phyloP scores from a whole-genome alignment of 1,140 invertebrate species.

The Papilio machaon region DNA sequence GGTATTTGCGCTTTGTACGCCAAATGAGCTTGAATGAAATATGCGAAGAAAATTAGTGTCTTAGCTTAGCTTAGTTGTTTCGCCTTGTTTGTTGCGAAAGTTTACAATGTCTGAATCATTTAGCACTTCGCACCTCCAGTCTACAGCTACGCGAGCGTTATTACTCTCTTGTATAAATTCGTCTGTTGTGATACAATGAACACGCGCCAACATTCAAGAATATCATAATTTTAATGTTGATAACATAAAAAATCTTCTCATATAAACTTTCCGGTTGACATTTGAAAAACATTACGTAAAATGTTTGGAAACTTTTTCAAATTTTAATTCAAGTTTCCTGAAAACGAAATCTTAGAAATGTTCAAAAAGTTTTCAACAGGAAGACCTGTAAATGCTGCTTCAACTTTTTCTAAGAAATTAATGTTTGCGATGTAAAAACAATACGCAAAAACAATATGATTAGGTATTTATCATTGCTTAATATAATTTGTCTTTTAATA shows the following conservation, averaged over 20 bases:
- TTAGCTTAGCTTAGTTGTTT: neutral
- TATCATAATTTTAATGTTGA: neutral
- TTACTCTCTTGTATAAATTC: neutral
- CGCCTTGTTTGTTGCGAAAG: neutral
- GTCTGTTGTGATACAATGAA: neutral
- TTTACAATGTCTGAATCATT: conserved; percentile 9
- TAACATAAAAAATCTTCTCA: neutral
- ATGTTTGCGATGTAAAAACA: neutral
- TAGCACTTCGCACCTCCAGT: conserved; percentile 12
- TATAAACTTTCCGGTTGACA: neutral
- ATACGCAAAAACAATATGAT: neutral
- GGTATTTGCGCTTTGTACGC: neutral
- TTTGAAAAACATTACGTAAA: neutral
- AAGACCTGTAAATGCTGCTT: neutral
- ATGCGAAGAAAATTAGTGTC: conserved; percentile 32
- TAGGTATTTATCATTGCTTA: neutral
- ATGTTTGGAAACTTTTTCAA: neutral
- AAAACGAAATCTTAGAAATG: neutral
- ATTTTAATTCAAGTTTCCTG: neutral
- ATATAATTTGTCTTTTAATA: no score
- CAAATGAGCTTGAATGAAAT: conserved; percentile 21
- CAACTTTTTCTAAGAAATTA: neutral
- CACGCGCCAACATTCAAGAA: neutral
- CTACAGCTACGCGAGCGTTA: neutral
- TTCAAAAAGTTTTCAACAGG: neutral